A percentile compares a stretch with the other conserved stretches of the same genome.
phyloP scores from a whole-genome alignment of 2,888 invertebrate species.

The Pherbina coryleti region DNA sequence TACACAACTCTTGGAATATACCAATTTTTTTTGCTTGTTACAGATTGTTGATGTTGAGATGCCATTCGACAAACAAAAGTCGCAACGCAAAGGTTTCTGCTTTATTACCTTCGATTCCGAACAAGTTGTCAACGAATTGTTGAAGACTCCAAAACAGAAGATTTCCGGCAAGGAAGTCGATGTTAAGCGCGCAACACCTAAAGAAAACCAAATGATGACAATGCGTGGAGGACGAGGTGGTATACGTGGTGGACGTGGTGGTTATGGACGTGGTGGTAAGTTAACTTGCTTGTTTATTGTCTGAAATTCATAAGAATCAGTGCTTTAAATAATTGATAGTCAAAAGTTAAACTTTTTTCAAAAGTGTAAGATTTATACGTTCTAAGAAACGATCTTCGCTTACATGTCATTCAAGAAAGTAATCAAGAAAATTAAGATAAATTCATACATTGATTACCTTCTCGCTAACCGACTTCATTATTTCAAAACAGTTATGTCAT shows the following conservation, averaged over 20 bases:
- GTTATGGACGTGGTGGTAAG: slow-evolving; percentile 71
- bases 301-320: too few relatives aligned
- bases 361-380: too few relatives aligned
- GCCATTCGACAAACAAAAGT: slow-evolving; percentile 97
- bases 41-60: slow-evolving; percentile 96
- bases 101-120: slow-evolving; percentile 98
- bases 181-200: slow-evolving; percentile 94
- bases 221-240: slow-evolving; percentile 76
- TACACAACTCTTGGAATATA: background rate
- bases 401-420: too few relatives aligned
- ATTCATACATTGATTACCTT: too few relatives aligned
- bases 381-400: too few relatives aligned
- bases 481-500: too few relatives aligned
- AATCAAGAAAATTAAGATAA: too few relatives aligned
- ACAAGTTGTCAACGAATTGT: slow-evolving; percentile 90
- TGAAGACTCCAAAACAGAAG: slow-evolving; percentile 92
- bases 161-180: slow-evolving; percentile 96
- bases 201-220: slow-evolving; percentile 81
- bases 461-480: too few relatives aligned
- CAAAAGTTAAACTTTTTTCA: too few relatives aligned
- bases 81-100: slow-evolving; percentile 96
- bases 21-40: slow-evolving; percentile 54
- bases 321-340: too few relatives aligned
- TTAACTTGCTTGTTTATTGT: too few relatives aligned
- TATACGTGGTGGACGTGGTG: slow-evolving; percentile 77